These are phyloP conservation scores for Cerastis rubricosa DNA, from an alignment of 2,888 invertebrate genomes.

Conservation along the genomic window DNA sequence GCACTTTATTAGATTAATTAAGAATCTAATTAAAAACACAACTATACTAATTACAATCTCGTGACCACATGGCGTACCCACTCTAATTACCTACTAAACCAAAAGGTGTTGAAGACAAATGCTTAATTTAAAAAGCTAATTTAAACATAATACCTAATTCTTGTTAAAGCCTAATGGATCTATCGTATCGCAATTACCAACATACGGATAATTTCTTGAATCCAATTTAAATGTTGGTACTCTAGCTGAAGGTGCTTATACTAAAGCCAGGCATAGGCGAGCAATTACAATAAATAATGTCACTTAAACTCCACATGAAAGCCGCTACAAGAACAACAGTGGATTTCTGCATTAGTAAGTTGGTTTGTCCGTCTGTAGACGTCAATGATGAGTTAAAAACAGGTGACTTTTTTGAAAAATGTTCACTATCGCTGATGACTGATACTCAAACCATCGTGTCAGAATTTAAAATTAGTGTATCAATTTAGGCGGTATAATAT, in stretches of 20 bases:
- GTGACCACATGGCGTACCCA: background rate
- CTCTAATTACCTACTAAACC: conserved; percentile 27
- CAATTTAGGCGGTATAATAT: too few relatives aligned
- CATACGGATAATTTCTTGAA: conserved; percentile 51
- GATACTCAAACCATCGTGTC: too few relatives aligned
- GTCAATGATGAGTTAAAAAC: too few relatives aligned
- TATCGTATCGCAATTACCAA: conserved; percentile 48
- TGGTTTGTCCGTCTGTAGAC: conserved; percentile 2
- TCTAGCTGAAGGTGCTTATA: conserved; percentile 16
- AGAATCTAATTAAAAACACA: conserved; percentile 1
- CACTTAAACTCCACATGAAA: conserved; percentile 68
- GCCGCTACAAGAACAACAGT: conserved; percentile 54
- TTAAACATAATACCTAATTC: conserved; percentile 47
- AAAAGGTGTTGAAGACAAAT: conserved; percentile 50
- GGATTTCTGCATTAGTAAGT: background rate
- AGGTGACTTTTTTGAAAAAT: too few relatives aligned
- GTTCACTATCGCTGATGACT: too few relatives aligned
- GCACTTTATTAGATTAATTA: conserved; percentile 17
- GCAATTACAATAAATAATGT: conserved; percentile 75
- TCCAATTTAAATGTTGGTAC: conserved; percentile 55
- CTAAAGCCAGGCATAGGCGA: conserved; percentile 23
- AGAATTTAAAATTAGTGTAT: too few relatives aligned
- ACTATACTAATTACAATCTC: conserved; percentile 16
- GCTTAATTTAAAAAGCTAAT: conserved; percentile 45
- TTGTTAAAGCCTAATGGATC: conserved; percentile 50